These are phyloP conservation scores for Desmophyllum pertusum DNA, from an alignment of 92 coral and sea anemone genomes.

Conservation along the genomic window DNA sequence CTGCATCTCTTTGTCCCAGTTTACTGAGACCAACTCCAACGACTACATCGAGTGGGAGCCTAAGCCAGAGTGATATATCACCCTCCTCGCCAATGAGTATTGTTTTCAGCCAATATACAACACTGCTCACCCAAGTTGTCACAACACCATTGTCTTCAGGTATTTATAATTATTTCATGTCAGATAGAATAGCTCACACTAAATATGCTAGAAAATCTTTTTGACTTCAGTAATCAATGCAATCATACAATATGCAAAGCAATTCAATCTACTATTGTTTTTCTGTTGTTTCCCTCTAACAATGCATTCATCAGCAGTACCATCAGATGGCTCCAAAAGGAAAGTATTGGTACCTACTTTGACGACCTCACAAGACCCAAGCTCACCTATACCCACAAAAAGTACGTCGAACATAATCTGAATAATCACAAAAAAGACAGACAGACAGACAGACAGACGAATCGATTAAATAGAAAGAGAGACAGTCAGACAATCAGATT, in stretches of 20 bases:
- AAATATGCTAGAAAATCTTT: not conserved
- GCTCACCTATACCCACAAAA: not conserved
- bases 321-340: not conserved
- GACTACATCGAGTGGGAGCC: not conserved
- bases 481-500: not conserved
- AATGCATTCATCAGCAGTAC: not conserved
- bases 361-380: not conserved
- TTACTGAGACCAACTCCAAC: constrained; percentile 16
- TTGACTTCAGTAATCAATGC: not conserved
- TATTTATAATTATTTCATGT: too few relatives aligned
- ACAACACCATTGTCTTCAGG: not conserved
- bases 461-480: not conserved
- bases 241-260: not conserved
- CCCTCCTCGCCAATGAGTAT: not conserved
- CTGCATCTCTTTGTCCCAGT: constrained; percentile 2
- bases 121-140: not conserved
- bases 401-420: not conserved
- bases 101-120: not conserved
- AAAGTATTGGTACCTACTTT: not conserved
- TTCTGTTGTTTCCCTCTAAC: not conserved
- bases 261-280: too few relatives aligned
- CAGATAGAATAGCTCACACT: not conserved
- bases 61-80: not conserved
- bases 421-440: not conserved
- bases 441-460: too few relatives aligned